Base-by-base conservation (phyloP, 2,888 invertebrate species). In the Parnassius smintheus region DNA sequence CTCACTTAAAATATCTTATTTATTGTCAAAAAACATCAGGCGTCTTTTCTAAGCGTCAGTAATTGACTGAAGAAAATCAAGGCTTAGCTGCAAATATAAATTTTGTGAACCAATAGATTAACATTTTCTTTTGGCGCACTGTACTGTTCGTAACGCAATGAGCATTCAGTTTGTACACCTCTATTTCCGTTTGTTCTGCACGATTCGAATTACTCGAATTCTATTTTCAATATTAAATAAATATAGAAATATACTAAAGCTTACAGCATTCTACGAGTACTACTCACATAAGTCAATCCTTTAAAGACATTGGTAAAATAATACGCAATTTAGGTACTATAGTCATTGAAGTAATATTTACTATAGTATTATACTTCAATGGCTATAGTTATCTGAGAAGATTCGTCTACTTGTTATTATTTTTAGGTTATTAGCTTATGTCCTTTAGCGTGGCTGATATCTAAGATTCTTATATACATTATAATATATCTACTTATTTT, bases 61-160 rank as follows among this genome's bases (percentile, higher is more conserved):
- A 80, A 80, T 80, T 82, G 81, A 90, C 89, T 91, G 85, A 83
- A 83, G 85, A 86, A 85, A 88, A 86, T 82, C 84, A 79, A 80
- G 81, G 83, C 79, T 85, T 83, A 83, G 82, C 81, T 81, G 82
- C 84, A 86, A 83, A 64, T 78, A 80, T 81, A 83, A 69, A 74
- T 81, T 82, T 87, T 85, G 81, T 82, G 79, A 83, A 78, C 76
- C 75, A 75, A 75, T 69, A 82, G 86, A 91, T 91, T 91, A 88
- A 82, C 90, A 91, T 91, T 88, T 85, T 81, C 82, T 82, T 91
- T 90, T 87, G 90, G 91, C 81, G 76, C 72, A 82, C 85, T 80
- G 83, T 82, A 78, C 82, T 77, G 75, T 81, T 77, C 62, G 78
- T 76, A 83, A 65, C 64, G 66, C 65, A 68, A 80, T 88, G 80